Base-by-base conservation (phyloP, 2,113 vertebrate genomes). In the Mustela nigripes region DNA sequence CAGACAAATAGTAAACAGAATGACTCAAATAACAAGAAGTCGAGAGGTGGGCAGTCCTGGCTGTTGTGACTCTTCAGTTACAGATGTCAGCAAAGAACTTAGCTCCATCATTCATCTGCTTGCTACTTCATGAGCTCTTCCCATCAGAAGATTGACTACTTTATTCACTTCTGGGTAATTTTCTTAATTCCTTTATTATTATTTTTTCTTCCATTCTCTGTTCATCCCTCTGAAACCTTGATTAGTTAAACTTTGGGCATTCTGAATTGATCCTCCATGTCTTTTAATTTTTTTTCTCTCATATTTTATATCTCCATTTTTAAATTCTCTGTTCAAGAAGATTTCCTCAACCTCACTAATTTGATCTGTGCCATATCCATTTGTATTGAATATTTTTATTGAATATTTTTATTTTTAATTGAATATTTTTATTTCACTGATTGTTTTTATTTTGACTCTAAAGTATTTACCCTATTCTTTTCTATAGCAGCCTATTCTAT, bases 301-400 rank as follows among this genome's bases (percentile, higher is more conserved):
- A 53, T 62, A 81, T 71, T 91, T 96, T 86, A 74, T 14, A 89
- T 33, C 36, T 96, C n/a, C 7, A 36, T 87, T 83, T 94, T 36
- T 31, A 11, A 93, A 76, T 80, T 92, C 31, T 94, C 21, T 95
- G 8, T 58, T 89, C 39, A 83, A 1, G 9, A 63, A 74, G 62
- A 89, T 78, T 58, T 81, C 4, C 79, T 93, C 53, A 97, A 12
- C 26, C 28, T n/a, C 80, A 31, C 53, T 91, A 60, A 67, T 91
- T 93, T 96, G 28, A 95, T 93, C 22, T 97, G 69, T 94, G 19
- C 28, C 71, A 71, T 53, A 96, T 86, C 65, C 36, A 74, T 83
- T 93, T 96, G 53, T 56, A 18, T 56, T 56, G 42, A 76, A 24
- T 73, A 92, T 85, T 87, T 67, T 60, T 71, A 60, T 84, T 93